Evolutionary conservation across 2,113 vertebrate genomes (phyloP).

Genomic region (Columba janthina): DNA sequence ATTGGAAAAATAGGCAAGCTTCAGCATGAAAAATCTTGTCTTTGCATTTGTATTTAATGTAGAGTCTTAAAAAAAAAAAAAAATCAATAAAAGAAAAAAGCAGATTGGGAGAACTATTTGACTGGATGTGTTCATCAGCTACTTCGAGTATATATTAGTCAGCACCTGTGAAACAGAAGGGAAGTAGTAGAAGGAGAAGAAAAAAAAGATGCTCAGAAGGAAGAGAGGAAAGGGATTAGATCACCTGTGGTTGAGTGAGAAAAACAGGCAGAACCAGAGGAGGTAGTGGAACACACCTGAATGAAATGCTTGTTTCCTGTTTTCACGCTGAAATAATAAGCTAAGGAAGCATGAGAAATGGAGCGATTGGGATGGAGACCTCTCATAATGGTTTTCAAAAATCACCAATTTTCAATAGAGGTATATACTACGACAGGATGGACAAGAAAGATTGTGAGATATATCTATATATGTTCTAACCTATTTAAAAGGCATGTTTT

Average conservation of each 20-base stretch:
- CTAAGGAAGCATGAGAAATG: background rate
- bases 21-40: background rate
- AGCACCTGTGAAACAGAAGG: too few species aligned
- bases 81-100: too few species aligned
- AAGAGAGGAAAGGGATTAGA: too few species aligned
- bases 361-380: background rate
- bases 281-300: too few species aligned
- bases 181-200: too few species aligned
- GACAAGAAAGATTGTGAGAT: background rate
- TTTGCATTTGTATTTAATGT: too few species aligned
- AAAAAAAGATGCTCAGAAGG: too few species aligned
- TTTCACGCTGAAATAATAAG: background rate
- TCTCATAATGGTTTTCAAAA: background rate
- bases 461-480: background rate
- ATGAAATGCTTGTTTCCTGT: background rate
- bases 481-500: background rate
- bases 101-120: too few species aligned
- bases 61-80: background rate
- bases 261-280: too few species aligned
- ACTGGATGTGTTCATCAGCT: too few species aligned
- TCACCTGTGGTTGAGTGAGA: too few species aligned
- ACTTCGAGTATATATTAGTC: too few species aligned
- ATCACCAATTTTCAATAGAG: background rate
- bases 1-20: background rate
- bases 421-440: background rate